These are phyloP conservation scores for Lates calcarifer DNA, from an alignment of 2,113 vertebrate genomes.

Conservation along the genomic window DNA sequence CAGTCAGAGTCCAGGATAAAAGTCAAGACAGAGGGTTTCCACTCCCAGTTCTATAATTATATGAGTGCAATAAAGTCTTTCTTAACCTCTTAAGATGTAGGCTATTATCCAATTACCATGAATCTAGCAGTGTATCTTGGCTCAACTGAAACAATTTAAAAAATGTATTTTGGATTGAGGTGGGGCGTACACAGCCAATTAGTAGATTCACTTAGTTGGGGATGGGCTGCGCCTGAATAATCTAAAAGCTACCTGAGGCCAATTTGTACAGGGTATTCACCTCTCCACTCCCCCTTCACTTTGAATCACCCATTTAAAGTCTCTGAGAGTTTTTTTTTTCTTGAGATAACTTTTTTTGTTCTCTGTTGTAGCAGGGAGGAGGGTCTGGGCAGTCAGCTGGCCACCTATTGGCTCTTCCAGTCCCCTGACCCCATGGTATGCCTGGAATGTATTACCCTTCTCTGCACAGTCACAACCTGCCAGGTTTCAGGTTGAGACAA, in stretches of 20 bases:
- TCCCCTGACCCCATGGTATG: constrained; percentile 83
- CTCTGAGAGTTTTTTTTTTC: constrained; percentile 36
- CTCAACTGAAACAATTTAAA: constrained; percentile 36
- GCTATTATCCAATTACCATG: constrained; percentile 52
- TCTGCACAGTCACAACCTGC: constrained; percentile 78
- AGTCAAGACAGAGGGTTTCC: constrained; percentile 37
- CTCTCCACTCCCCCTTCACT: constrained; percentile 24
- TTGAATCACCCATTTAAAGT: constrained; percentile 55
- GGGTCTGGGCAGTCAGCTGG: constrained; percentile 75
- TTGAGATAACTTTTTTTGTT: constrained; percentile 68
- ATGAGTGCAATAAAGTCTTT: constrained; percentile 41
- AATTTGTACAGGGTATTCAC: constrained; percentile 59
- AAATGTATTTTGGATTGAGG: constrained; percentile 12
- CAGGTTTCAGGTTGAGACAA: constrained; percentile 87
- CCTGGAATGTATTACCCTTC: constrained; percentile 83
- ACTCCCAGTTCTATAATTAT: constrained; percentile 50
- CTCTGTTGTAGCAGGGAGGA: constrained; percentile 60
- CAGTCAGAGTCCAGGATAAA: constrained; percentile 33
- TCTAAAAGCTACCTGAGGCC: constrained; percentile 66
- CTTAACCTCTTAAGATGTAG: constrained; percentile 29
- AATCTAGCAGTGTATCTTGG: constrained; percentile 18
- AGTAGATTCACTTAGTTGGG: constrained; percentile 10
- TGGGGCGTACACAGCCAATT: constrained; percentile 5
- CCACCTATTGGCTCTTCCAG: constrained; percentile 83
- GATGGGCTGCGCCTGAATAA: constrained; percentile 50